These are phyloP conservation scores for Mesitornis unicolor DNA, from an alignment of 2,113 vertebrate genomes.

Conservation along the genomic window DNA sequence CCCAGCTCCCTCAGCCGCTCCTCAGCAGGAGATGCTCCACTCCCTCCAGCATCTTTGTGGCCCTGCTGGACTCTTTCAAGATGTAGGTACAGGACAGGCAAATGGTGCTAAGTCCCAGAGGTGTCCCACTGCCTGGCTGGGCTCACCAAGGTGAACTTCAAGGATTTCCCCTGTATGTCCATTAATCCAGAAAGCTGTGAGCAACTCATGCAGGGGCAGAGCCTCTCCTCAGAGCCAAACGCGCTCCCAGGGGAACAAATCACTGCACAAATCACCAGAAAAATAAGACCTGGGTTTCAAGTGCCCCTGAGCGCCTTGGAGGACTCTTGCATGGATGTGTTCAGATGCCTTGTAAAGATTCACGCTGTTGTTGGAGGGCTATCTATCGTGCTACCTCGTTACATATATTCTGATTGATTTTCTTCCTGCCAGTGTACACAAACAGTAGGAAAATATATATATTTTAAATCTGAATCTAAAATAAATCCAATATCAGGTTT, in stretches of 20 bases:
- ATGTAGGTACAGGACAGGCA: background rate
- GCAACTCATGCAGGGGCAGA: background rate
- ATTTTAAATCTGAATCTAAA: background rate
- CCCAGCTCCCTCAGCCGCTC: no score
- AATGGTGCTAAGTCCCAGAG: background rate
- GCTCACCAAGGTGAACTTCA: no score
- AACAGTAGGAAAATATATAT: background rate
- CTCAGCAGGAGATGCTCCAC: no score
- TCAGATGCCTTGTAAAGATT: background rate
- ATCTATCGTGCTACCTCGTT: background rate
- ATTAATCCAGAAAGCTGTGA: background rate
- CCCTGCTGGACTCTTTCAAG: no score
- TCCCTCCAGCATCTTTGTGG: no score
- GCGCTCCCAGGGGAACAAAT: background rate
- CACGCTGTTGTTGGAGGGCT: background rate
- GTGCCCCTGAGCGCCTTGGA: background rate
- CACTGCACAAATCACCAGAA: background rate
- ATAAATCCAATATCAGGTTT: background rate
- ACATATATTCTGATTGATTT: background rate
- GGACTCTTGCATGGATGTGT: background rate
- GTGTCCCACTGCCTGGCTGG: accelerated
- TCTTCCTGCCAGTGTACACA: background rate
- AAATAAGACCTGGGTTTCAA: background rate
- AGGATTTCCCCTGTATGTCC: background rate
- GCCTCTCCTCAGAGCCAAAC: background rate